Base-by-base conservation (phyloP, 2,888 invertebrate genomes). In the Sicus ferrugineus region DNA sequence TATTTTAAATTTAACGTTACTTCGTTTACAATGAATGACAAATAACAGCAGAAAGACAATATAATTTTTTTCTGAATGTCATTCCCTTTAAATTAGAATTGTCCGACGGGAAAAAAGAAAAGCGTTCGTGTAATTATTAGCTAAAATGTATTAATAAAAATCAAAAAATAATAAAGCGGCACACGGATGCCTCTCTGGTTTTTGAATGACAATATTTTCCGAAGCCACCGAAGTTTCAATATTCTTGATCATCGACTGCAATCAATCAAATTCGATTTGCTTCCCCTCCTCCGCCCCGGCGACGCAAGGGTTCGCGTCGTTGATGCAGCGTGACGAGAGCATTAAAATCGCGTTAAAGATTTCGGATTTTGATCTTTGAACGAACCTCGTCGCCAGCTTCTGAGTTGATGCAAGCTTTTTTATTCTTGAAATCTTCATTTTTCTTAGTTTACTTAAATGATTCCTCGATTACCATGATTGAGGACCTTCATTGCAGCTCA, bases 271-370 rank as follows among this genome's bases (percentile, higher is more conserved):
- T 34, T 31, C n/a, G 3, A 31, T 11, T 34, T 52, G 23, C 3
- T 21, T 6, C 23, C 23, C 23, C 23, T 23, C 21, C 7, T 21
- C 50, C 23, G 31, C 34, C 34, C 23, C 26, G 59, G 23, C n/a
- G n/a, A n/a, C n/a, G n/a, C n/a, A n/a, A 34, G n/a, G 59, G 59
- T 31, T 34, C 31, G 34, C 34, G 59, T 31, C 59, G 23, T 59
- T 30, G 3, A n/a, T 16, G 11, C 7, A 31, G 34, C 31, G 59
- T 34, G 19, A n/a, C 34, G 19, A 16, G 34, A 9, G 31, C 34
- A 31, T 59, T 59, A 59, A 59, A 59, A 19, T 59, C 59, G 34
- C 59, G 23, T 59, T 31, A 59, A 34, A 9, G 21, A 26, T 23
- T 11, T 11, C 52, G 7, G 19, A 19, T 7, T 11, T 21, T 52